These are phyloP conservation scores for Luscinia luscinia DNA, from an alignment of 2,797 vertebrate species.

Conservation along the genomic window DNA sequence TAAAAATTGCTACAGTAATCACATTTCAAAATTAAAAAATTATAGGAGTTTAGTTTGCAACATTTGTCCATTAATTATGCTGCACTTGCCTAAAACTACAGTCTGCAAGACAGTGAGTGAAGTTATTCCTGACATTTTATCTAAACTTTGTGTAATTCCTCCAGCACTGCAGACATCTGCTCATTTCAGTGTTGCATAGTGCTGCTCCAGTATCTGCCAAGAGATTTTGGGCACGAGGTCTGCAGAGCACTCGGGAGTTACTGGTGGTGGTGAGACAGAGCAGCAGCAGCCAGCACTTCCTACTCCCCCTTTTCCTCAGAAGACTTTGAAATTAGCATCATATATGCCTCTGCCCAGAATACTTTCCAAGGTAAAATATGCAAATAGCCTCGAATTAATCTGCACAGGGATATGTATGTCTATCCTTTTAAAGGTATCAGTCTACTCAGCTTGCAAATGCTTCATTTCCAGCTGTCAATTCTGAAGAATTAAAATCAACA, in stretches of 20 bases:
- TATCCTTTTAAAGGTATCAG: background rate
- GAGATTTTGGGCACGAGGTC: background rate
- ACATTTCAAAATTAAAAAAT: conserved; percentile 11
- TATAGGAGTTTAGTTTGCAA: background rate
- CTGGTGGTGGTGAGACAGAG: background rate
- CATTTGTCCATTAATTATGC: conserved; percentile 7
- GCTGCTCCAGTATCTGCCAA: background rate
- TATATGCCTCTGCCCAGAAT: background rate
- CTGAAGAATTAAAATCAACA: conserved; percentile 69
- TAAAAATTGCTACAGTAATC: background rate
- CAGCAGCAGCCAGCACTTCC: background rate
- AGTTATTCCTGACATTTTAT: conserved; percentile 19
- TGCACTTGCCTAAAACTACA: conserved; percentile 3
- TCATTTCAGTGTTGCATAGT: background rate
- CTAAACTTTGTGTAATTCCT: background rate
- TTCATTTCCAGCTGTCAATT: conserved; percentile 57
- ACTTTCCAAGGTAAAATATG: conserved; percentile 23
- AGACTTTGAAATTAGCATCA: background rate
- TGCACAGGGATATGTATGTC: background rate
- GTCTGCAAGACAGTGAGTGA: background rate
- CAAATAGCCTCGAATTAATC: conserved; percentile 23
- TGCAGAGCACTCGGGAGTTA: background rate
- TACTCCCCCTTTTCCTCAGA: background rate
- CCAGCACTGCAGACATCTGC: conserved; percentile 5
- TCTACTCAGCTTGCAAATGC: background rate